phyloP scores from a whole-genome alignment of 2,113 vertebrate species.

The Mugil cephalus region DNA sequence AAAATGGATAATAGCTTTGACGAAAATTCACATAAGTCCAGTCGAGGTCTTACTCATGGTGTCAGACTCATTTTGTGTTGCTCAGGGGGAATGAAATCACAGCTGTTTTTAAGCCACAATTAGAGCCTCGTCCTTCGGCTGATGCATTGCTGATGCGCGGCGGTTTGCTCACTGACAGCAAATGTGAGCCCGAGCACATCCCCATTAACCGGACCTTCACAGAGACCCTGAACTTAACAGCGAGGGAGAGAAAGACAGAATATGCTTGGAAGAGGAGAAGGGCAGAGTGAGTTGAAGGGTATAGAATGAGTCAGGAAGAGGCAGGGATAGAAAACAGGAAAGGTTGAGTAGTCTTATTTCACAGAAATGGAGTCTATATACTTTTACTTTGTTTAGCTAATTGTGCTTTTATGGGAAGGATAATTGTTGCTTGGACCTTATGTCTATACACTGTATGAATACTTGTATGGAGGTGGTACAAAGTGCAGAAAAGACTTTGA shows the following conservation, averaged over 20 bases:
- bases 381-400: not conserved
- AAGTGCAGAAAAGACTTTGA: no score
- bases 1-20: constrained; percentile 23
- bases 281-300: constrained; percentile 15
- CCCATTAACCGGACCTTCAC: constrained; percentile 60
- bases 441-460: not conserved
- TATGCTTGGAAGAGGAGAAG: not conserved
- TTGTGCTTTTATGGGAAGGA: not conserved
- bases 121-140: constrained; percentile 50
- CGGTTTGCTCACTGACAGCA: constrained; percentile 37
- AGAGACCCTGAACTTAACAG: constrained; percentile 47
- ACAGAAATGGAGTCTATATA: not conserved
- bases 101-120: constrained; percentile 38
- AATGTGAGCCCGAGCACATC: constrained; percentile 25
- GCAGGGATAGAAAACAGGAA: not conserved
- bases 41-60: constrained; percentile 27
- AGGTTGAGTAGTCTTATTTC: not conserved
- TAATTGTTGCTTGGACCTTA: constrained; percentile 6
- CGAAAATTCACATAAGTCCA: constrained; percentile 21
- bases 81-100: constrained; percentile 26
- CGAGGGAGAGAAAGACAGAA: constrained; percentile 4
- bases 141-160: constrained; percentile 4
- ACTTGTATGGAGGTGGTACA: not conserved
- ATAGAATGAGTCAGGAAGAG: constrained; percentile 4
- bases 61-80: constrained; percentile 36